A percentile compares a stretch with the other conserved stretches of the same genome.
These are phyloP conservation scores for Callochromis pleurospilus DNA, from an alignment of 2,113 vertebrate genomes.

Conservation along the genomic window DNA sequence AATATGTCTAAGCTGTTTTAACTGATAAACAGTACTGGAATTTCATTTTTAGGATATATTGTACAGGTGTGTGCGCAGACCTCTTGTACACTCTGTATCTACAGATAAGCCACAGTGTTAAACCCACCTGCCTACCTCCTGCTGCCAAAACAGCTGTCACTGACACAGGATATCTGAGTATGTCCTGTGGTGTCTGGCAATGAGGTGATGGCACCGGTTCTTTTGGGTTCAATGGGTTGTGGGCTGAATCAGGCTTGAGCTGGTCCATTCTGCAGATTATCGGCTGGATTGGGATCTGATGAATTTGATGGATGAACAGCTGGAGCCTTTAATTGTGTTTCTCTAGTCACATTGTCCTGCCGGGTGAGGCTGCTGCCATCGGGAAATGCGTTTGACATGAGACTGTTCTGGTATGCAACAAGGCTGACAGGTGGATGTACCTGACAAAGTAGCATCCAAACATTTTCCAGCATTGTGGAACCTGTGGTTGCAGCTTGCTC, in stretches of 20 bases:
- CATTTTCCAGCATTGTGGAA: not conserved
- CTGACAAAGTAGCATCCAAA: not conserved
- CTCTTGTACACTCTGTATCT: not conserved
- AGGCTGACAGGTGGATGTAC: not conserved
- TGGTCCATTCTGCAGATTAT: not conserved
- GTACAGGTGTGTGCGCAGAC: not conserved
- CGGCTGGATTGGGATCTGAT: not conserved
- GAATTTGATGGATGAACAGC: not conserved
- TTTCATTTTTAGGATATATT: not conserved
- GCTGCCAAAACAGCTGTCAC: not conserved
- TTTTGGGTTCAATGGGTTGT: not conserved
- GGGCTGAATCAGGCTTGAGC: not conserved
- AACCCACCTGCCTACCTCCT: not conserved
- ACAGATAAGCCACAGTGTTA: not conserved
- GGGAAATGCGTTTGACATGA: not conserved
- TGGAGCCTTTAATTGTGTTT: not conserved
- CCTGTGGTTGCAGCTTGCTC: not conserved
- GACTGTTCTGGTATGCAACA: not conserved
- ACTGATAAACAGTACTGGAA: not conserved
- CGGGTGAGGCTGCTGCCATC: not conserved
- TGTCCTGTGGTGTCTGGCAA: not conserved
- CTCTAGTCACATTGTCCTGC: not conserved
- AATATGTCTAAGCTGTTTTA: not conserved
- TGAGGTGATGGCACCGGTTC: not conserved
- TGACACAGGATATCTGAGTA: not conserved